A percentile compares a stretch with the other conserved stretches of the same genome.
phyloP scores from a whole-genome alignment of 2,113 vertebrate species.

The Malurus cyaneus region DNA sequence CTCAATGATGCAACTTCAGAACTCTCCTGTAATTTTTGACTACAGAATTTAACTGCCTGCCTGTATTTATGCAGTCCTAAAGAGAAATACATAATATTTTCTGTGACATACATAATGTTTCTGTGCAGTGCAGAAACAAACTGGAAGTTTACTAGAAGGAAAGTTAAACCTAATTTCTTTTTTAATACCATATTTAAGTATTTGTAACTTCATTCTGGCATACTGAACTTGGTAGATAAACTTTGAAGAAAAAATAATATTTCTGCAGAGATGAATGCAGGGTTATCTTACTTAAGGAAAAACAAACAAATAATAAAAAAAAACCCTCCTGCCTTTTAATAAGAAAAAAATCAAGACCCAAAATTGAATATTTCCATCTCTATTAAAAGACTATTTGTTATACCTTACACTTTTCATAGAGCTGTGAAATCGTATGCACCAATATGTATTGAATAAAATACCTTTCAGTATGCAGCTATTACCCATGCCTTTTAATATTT shows the following conservation, averaged over 20 bases:
- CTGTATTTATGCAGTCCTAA: not conserved
- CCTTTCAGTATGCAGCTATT: not conserved
- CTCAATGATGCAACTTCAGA: not conserved
- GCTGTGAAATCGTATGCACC: not conserved
- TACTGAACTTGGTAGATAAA: not conserved
- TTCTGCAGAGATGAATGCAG: not conserved
- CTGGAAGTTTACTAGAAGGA: not conserved
- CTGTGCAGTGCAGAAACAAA: not conserved
- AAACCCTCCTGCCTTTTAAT: not conserved
- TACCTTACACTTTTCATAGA: not conserved
- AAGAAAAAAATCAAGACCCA: not conserved
- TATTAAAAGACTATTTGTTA: not conserved
- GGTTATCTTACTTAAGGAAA: not conserved
- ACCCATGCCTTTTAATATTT: not conserved
- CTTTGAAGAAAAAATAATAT: not conserved
- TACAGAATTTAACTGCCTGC: not conserved
- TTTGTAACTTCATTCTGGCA: not conserved
- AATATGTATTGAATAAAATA: not conserved
- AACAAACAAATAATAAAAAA: not conserved
- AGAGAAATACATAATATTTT: not conserved
- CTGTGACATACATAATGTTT: not conserved
- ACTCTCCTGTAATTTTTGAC: not conserved
- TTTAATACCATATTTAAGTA: not conserved
- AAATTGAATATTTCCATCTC: not conserved
- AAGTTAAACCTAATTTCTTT: not conserved